Percentiles rank a stretch among this genome's conserved stretches.
Conservation (phyloP, 2,888 invertebrate genomes). For the Sinhomidia bicolor region DNA sequence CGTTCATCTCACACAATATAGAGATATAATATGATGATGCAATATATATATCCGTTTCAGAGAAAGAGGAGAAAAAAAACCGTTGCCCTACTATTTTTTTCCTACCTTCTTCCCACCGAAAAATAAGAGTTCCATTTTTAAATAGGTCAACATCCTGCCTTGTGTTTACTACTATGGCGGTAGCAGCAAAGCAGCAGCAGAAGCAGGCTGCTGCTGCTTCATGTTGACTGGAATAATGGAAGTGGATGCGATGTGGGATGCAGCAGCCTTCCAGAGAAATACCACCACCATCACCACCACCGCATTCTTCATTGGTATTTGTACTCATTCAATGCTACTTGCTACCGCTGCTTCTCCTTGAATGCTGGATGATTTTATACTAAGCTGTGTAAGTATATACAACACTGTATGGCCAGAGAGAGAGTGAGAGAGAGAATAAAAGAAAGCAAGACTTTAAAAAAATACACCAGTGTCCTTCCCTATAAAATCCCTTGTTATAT, state of each 20-base stretch:
- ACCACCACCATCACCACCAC: not conserved
- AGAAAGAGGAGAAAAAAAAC: conserved; percentile 47
- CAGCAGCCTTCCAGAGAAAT: conserved; percentile 66
- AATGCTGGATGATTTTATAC: not conserved
- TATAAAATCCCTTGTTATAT: not conserved
- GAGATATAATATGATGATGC: conserved; percentile 54
- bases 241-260: conserved; percentile 53
- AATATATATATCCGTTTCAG: conserved; percentile 45
- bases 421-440: not conserved
- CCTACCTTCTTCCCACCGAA: conserved; percentile 72
- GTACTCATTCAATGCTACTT: conserved; percentile 27
- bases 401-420: not conserved
- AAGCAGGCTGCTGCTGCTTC: not conserved
- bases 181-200: no score
- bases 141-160: conserved; percentile 76
- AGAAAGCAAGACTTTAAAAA: conserved; percentile 8
- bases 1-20: no score
- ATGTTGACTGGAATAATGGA: conserved; percentile 39
- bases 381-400: not conserved
- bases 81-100: conserved; percentile 53
- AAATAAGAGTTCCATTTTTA: conserved; percentile 72
- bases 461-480: not conserved
- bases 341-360: no score
- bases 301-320: not conserved
- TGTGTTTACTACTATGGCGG: not conserved